Conservation (phyloP, 2,113 vertebrate genomes). For the Colossoma macropomum region DNA sequence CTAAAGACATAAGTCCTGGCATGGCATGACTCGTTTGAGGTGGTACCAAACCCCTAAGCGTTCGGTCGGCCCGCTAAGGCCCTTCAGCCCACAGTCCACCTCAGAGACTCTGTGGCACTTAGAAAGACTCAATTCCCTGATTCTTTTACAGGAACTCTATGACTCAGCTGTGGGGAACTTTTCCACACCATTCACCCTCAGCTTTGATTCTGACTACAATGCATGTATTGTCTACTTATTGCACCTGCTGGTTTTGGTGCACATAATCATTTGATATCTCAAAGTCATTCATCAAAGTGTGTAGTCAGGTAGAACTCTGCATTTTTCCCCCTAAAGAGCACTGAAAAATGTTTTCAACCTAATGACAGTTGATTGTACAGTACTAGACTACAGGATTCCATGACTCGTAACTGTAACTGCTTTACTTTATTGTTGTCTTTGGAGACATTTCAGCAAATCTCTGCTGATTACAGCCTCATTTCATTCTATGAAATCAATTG, state of each 20-base stretch:
- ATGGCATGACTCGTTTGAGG: constrained; percentile 9
- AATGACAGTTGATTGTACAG: background rate
- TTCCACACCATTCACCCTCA: background rate
- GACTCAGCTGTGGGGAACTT: constrained; percentile 19
- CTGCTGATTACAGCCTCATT: constrained; percentile 18
- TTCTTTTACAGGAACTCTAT: constrained; percentile 2
- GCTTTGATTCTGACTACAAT: background rate
- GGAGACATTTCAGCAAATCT: constrained; percentile 19
- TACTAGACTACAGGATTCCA: background rate
- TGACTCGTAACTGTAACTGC: constrained; percentile 26
- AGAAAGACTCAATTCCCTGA: background rate
- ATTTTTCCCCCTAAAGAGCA: background rate
- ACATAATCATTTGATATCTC: background rate
- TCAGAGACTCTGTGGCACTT: background rate
- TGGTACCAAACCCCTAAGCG: constrained; percentile 2
- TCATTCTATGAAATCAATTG: constrained; percentile 9
- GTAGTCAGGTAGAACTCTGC: background rate
- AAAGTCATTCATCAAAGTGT: background rate
- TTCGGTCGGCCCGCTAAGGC: background rate
- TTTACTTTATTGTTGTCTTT: constrained; percentile 7
- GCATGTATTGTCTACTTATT: background rate
- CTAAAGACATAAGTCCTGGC: background rate
- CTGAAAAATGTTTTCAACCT: background rate
- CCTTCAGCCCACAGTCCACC: background rate
- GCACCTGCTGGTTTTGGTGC: constrained; percentile 7